Percentiles rank a stretch among this genome's conserved stretches.
phyloP scores from a whole-genome alignment of 2,797 vertebrate species.

The Melanotaenia maccullochi region DNA sequence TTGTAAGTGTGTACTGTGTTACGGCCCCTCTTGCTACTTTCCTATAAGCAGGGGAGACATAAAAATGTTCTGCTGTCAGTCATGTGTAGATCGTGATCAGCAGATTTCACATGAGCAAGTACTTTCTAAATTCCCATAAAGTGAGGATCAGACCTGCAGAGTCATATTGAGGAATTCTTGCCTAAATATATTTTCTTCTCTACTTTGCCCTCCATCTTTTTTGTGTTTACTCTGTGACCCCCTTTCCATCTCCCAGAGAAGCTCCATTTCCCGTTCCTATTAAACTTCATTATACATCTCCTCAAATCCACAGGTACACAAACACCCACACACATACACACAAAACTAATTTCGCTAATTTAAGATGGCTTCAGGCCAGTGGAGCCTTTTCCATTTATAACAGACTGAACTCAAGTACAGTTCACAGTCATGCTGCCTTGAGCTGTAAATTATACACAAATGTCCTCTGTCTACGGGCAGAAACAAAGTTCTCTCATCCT shows the following conservation, averaged over 20 bases:
- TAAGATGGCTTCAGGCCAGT: slow-evolving; percentile 72
- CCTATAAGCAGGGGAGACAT: slow-evolving; percentile 38
- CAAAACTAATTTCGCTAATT: slow-evolving; percentile 68
- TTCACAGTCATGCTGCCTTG: slow-evolving; percentile 43
- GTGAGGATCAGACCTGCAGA: slow-evolving; percentile 42
- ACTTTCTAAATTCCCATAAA: slow-evolving; percentile 22
- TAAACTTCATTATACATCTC: slow-evolving; percentile 71
- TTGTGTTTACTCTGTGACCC: slow-evolving; percentile 51
- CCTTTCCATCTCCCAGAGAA: slow-evolving; percentile 59
- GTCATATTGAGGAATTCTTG: slow-evolving; percentile 53
- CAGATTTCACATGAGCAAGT: slow-evolving; percentile 39
- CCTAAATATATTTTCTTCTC: slow-evolving; percentile 59
- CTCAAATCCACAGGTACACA: slow-evolving; percentile 56
- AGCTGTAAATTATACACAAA: slow-evolving; percentile 38
- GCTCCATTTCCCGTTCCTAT: slow-evolving; percentile 73
- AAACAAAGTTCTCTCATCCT: slow-evolving; percentile 31
- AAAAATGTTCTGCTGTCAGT: slow-evolving; percentile 39
- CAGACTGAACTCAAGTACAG: slow-evolving; percentile 48
- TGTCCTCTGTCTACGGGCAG: slow-evolving; percentile 31
- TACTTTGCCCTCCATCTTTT: slow-evolving; percentile 47
- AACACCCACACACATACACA: slow-evolving; percentile 27
- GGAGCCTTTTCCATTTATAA: slow-evolving; percentile 69
- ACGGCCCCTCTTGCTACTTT: not conserved
- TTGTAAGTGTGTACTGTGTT: slow-evolving; percentile 19
- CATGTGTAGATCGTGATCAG: slow-evolving; percentile 34